Evolutionary conservation across 2,888 invertebrate genomes (phyloP).

Genomic region (Taphrorychus bicolor): DNA sequence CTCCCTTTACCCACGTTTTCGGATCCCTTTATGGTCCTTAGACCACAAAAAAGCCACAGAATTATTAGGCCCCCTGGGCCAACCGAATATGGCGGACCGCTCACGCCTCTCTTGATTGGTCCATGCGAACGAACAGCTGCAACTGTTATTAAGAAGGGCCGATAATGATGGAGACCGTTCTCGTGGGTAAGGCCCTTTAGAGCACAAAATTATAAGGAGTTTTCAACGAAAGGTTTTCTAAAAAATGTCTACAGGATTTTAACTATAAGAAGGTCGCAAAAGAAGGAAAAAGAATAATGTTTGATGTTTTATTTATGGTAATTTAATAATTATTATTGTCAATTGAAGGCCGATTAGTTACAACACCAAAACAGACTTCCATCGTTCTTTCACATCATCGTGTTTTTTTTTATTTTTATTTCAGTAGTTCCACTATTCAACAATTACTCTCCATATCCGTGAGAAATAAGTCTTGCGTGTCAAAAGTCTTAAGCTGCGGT

Average conservation of each 20-base stretch:
- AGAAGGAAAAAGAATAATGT: background rate
- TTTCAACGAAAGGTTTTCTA: background rate
- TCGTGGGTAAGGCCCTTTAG: background rate
- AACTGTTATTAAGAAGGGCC: constrained; percentile 22
- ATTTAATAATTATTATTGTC: background rate
- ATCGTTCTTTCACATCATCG: too few relatives aligned
- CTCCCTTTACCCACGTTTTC: background rate
- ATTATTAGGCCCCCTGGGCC: constrained; percentile 13
- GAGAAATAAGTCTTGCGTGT: constrained; percentile 14
- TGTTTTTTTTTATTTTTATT: constrained; percentile 3
- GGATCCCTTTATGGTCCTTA: background rate
- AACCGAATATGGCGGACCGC: constrained; percentile 29
- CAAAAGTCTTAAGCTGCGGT: constrained; percentile 23
- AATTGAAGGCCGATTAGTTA: background rate
- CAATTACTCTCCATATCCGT: constrained; percentile 26
- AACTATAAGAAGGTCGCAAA: background rate
- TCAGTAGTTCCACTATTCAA: constrained; percentile 17
- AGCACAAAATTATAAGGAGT: background rate
- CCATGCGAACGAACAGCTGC: constrained; percentile 35
- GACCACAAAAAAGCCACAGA: constrained; percentile 11
- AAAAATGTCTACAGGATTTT: too few relatives aligned
- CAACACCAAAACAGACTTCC: background rate
- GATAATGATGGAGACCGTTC: constrained; percentile 28
- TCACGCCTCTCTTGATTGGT: constrained; percentile 33
- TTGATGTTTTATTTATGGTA: background rate